phyloP scores from a whole-genome alignment of 2,797 vertebrate species.

The Hypotaenidia okinawae region DNA sequence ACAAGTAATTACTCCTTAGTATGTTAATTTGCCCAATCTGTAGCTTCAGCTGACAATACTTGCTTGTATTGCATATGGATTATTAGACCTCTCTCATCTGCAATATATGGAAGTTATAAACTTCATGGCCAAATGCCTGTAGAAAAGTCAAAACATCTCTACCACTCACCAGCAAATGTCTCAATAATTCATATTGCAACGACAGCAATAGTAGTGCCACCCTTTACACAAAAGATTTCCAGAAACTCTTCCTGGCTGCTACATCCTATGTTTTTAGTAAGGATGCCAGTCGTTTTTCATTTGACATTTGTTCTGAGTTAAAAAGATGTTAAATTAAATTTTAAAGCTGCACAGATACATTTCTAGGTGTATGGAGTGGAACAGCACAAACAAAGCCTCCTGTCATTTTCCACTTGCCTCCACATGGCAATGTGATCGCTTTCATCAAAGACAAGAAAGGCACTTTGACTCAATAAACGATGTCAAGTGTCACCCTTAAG shows the following conservation, averaged over 20 bases:
- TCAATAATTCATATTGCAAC: background rate
- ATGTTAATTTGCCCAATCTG: background rate
- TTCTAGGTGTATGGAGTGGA: background rate
- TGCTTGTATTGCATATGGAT: background rate
- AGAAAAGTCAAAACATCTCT: background rate
- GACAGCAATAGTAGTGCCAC: background rate
- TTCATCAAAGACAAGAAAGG: background rate
- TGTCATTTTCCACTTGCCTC: background rate
- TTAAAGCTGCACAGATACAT: background rate
- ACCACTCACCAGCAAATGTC: background rate
- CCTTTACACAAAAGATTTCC: background rate
- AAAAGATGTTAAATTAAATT: background rate
- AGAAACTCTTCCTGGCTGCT: background rate
- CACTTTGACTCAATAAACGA: background rate
- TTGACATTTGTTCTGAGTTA: background rate
- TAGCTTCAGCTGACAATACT: background rate
- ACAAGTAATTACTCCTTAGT: background rate
- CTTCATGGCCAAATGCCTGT: background rate
- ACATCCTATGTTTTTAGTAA: background rate
- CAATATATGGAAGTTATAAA: background rate
- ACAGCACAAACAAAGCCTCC: background rate
- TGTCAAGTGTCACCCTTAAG: background rate
- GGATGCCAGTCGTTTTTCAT: background rate
- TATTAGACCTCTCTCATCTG: background rate
- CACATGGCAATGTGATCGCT: background rate